Conservation (phyloP, 2,888 invertebrate species). For the Matsumyia berberina region DNA sequence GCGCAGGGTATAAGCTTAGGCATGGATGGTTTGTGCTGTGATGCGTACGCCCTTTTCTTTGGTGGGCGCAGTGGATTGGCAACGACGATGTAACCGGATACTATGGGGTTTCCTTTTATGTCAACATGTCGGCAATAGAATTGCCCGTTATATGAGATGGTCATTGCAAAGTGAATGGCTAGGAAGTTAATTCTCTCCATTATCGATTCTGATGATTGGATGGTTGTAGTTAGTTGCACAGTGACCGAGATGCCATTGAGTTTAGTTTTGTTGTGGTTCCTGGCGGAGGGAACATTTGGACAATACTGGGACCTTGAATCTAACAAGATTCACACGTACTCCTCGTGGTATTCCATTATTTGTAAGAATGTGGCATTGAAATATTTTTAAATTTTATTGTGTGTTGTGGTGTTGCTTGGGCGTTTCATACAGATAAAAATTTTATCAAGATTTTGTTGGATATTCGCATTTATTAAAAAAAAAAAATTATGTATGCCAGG, state of each 20-base stretch:
- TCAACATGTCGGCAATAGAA: conserved; percentile 44
- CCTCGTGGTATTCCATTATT: conserved; percentile 78
- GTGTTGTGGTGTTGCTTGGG: no score
- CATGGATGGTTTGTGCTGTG: conserved; percentile 35
- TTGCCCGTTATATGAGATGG: conserved; percentile 65
- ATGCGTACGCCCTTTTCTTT: conserved; percentile 55
- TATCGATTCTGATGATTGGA: conserved; percentile 21
- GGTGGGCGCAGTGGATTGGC: not conserved
- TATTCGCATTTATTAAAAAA: no score
- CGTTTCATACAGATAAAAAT: not conserved
- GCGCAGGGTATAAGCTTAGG: not conserved
- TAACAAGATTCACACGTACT: conserved; percentile 74
- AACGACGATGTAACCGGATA: conserved; percentile 60
- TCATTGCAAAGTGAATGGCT: conserved; percentile 23
- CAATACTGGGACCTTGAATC: conserved; percentile 77
- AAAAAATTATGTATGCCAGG: no score
- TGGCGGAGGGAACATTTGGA: conserved; percentile 34
- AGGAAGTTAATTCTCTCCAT: conserved; percentile 39
- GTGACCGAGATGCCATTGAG: conserved; percentile 64
- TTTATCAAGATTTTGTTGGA: no score
- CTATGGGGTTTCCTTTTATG: conserved; percentile 68
- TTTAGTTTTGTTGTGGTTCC: conserved; percentile 61
- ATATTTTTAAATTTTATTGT: not conserved
- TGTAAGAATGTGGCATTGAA: conserved; percentile 68
- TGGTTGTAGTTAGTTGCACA: conserved; percentile 45